A percentile compares a stretch with the other conserved stretches of the same genome.
Conservation (phyloP, 1,140 invertebrate species). For the Hyles vespertilio region DNA sequence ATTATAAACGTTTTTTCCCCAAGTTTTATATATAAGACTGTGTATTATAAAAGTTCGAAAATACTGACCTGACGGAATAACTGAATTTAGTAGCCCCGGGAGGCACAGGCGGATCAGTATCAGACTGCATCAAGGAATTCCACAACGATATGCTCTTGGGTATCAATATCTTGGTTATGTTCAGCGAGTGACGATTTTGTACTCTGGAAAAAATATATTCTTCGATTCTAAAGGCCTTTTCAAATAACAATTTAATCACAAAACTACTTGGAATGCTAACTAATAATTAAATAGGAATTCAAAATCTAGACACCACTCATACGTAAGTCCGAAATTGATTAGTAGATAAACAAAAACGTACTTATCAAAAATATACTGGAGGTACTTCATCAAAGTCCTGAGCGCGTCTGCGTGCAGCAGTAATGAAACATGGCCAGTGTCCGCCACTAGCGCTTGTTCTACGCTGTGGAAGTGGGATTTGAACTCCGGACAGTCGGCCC, state of each 20-base stretch:
- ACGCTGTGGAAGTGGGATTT: conserved; percentile 87
- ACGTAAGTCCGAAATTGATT: not conserved
- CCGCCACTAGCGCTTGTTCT: conserved; percentile 85
- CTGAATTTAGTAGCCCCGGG: conserved; percentile 87
- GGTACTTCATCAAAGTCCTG: conserved; percentile 78
- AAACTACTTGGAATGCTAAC: not conserved
- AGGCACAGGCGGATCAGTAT: conserved; percentile 82
- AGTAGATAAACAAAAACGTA: conserved; percentile 30
- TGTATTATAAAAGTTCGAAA: not conserved
- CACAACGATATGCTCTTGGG: conserved; percentile 45
- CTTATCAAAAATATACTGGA: conserved; percentile 60
- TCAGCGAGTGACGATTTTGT: conserved; percentile 59
- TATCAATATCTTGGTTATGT: conserved; percentile 50
- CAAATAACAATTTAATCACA: too few species aligned
- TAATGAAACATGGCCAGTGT: conserved; percentile 80
- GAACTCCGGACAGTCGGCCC: conserved; percentile 89
- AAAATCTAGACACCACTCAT: not conserved
- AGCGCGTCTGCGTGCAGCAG: conserved; percentile 85
- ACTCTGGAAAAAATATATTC: conserved; percentile 43
- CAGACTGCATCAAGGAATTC: conserved; percentile 53
- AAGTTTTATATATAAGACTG: too few species aligned
- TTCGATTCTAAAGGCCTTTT: too few species aligned
- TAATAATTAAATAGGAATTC: not conserved
- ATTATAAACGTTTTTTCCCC: too few species aligned
- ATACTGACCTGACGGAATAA: conserved; percentile 78